Base-by-base conservation (phyloP, 2,113 vertebrate species). In the Ivindomyrus marchei region DNA sequence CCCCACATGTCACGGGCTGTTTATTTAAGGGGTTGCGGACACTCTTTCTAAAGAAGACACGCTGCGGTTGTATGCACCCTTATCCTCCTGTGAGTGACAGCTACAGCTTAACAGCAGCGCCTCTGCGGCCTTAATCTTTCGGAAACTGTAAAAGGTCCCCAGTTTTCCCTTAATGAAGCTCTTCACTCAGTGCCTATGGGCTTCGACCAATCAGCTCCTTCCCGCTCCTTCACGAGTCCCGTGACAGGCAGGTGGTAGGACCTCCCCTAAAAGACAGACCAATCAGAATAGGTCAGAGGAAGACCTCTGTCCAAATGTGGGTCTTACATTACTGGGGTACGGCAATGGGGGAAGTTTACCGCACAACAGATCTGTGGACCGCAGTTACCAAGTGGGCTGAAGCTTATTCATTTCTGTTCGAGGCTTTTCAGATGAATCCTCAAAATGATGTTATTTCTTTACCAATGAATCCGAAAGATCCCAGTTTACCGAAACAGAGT, bases 121-220 rank as follows among this genome's bases (percentile, higher is more conserved):
- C 84, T 86, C 36, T 58, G 66, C 27, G 70, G 83, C 88, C 87
- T 84, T 83, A 93, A 90, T 90, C 89, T 85, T 70, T 62, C 27
- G 56, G 80, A 86, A 80, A 88, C 86, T 58, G n/a, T 47, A 89
- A 90, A 85, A 15, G 50, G 49, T 83, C 89, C 88, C 91, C 88
- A 89, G 80, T 11, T 70, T 49, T 85, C 74, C 88, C 90, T 87
- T 90, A 91, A 93, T 93, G 90, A 91, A 70, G 46, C 31, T 88
- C 66, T 88, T 80, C 42, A 53, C 49, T 83, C 74, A 45, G 88
- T 24, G 15, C 80, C 89, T 85, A 52, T 86, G 91, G 89, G 52
- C 85, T 56, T 90, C 92, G 88, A 90, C 52, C 77, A 90, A 91
- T 92, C 88, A 90, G 89, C 89, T 86, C 90, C 89, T 36, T 91